Percentiles rank a stretch among this genome's conserved stretches.
Evolutionary conservation across 2,113 vertebrate genomes (phyloP).

Genomic region (Scolopax mira): DNA sequence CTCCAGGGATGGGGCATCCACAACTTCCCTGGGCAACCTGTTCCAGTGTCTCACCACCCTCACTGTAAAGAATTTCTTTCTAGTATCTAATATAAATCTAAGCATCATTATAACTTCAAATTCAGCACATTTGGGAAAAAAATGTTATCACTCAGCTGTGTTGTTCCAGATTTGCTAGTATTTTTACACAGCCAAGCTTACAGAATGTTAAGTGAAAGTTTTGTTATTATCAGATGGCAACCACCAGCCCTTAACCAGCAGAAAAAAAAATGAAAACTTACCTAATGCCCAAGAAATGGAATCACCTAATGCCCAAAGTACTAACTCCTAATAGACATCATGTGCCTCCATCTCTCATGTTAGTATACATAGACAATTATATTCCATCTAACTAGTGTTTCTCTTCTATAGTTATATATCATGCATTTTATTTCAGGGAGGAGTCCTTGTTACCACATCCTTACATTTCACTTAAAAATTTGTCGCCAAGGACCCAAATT

Average conservation of each 20-base stretch:
- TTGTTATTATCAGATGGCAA: background rate
- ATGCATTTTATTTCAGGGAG: background rate
- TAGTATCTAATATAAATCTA: no score
- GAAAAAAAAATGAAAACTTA: slow-evolving; percentile 5
- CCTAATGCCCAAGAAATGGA: slow-evolving; percentile 5
- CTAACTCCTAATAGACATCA: background rate
- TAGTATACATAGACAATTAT: background rate
- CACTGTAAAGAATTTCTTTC: no score
- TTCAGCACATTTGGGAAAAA: background rate
- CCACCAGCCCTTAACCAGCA: background rate
- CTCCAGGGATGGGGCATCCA: no score
- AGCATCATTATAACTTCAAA: background rate
- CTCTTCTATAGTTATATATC: background rate
- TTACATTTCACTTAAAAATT: background rate
- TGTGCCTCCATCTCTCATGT: background rate
- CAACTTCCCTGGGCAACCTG: no score
- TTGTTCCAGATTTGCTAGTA: background rate
- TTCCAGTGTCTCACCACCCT: no score
- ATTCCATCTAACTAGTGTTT: background rate
- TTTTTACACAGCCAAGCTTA: slow-evolving; percentile 4
- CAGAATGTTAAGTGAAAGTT: background rate
- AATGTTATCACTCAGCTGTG: background rate
- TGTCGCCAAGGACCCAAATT: background rate
- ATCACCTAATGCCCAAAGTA: slow-evolving; percentile 5
- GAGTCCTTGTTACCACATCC: background rate